Percentiles rank a stretch among this genome's conserved stretches.
Conservation (phyloP, 2,888 invertebrate species). For the Xylota segnis region DNA sequence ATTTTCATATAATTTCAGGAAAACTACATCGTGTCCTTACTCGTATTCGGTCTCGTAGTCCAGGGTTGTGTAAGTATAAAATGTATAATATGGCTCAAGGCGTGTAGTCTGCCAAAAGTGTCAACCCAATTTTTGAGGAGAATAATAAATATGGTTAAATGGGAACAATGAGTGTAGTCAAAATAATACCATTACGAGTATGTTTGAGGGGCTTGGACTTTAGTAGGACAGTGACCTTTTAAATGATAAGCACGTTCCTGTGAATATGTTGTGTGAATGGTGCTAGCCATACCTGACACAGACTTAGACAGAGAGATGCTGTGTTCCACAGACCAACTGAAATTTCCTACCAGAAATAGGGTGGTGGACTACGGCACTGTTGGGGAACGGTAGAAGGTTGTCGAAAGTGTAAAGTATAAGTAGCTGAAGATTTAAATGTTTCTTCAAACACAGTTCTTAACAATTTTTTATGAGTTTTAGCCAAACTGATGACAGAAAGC, state of each 20-base stretch:
- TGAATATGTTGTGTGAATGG: no score
- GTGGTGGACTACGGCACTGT: no score
- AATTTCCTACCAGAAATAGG: no score
- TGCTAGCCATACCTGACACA: no score
- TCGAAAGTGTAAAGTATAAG: no score
- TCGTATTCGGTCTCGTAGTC: slow-evolving; percentile 35
- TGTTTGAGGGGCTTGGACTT: background rate
- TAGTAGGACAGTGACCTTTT: background rate
- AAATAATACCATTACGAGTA: slow-evolving; percentile 9
- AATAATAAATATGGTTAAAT: slow-evolving; percentile 45
- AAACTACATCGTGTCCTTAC: slow-evolving; percentile 57
- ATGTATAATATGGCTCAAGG: slow-evolving; percentile 60
- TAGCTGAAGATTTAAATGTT: no score
- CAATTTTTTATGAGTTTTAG: no score
- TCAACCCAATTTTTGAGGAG: slow-evolving; percentile 66
- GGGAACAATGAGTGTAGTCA: slow-evolving; percentile 50
- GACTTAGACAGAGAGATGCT: no score
- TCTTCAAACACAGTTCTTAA: no score
- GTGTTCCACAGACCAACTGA: no score
- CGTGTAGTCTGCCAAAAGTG: slow-evolving; percentile 71
- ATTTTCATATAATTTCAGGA: slow-evolving; percentile 69
- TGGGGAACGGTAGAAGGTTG: no score
- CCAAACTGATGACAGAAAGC: no score
- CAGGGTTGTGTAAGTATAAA: slow-evolving; percentile 8
- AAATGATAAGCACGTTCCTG: background rate